Evolutionary conservation across 2,888 invertebrate genomes (phyloP).

Genomic region (Crepidodera aurea): DNA sequence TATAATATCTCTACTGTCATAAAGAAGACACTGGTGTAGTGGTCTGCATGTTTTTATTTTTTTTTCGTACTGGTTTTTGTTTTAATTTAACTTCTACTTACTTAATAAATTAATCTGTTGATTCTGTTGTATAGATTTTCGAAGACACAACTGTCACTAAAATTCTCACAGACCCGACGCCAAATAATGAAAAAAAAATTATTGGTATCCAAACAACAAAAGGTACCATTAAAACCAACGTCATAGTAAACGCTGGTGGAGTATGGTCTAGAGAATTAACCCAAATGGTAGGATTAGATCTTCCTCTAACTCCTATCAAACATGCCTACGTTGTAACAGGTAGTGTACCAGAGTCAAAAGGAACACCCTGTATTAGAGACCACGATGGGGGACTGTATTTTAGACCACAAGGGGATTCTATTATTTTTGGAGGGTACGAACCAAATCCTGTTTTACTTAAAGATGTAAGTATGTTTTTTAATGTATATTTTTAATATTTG

Average conservation of each 20-base stretch:
- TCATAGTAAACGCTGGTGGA: constrained; percentile 82
- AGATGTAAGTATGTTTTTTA: constrained; percentile 66
- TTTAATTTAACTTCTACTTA: too few relatives aligned
- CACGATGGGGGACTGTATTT: constrained; percentile 86
- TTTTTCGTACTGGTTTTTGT: too few relatives aligned
- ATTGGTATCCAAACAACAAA: constrained; percentile 78
- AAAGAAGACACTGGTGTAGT: too few relatives aligned
- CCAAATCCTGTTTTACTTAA: constrained; percentile 82
- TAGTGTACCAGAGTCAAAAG: constrained; percentile 75
- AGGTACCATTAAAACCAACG: constrained; percentile 79
- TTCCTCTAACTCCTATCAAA: constrained; percentile 85
- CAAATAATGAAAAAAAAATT: constrained; percentile 73
- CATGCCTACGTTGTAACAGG: constrained; percentile 90
- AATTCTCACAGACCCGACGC: constrained; percentile 68
- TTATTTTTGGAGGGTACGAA: constrained; percentile 90
- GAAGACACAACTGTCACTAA: constrained; percentile 80
- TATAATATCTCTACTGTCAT: too few relatives aligned
- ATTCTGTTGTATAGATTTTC: constrained; percentile 66
- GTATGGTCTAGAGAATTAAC: constrained; percentile 85
- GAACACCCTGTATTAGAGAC: constrained; percentile 84
- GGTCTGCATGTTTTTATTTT: too few relatives aligned
- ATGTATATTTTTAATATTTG: too few relatives aligned
- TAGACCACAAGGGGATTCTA: constrained; percentile 82
- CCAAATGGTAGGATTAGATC: constrained; percentile 70
- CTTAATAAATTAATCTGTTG: neutral